Evolutionary conservation across 2,797 vertebrate species (phyloP), one percentile per base, ranked within the genome.

Genomic region (Xiphophorus birchmanni): DNA sequence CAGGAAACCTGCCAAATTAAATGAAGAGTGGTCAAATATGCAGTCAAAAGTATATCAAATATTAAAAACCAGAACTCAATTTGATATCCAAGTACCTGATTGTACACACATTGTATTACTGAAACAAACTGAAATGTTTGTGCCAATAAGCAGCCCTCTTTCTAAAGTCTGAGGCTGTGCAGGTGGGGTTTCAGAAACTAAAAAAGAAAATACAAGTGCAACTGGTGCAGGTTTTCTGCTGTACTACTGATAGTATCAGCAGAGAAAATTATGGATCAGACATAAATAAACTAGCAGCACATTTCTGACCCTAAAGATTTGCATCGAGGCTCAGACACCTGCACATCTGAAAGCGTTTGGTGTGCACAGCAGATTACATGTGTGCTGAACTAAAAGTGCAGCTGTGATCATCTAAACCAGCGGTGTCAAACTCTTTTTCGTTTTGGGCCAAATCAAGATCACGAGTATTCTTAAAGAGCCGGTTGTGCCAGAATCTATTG

Each of bases 241-340:
- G 23, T 44, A 44, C 5, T 23, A 23, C 65, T 40, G 40, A 71
- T 44, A 35, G 21, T 3, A 37, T 54, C 48, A 40, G n/a, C 1
- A 50, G 23, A 45, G 32, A 32, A 75, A 23, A 44, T 11, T 10
- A 40, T 26, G 26, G 42, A 17, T 60, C 58, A 45, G 45, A 75
- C 17, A 65, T 44, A 63, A 74, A 32, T 0, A 73, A 83, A 72
- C 35, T 73, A 48, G 5, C 73, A 52, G 73, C 73, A 21, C 21
- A 8, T 44, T 32, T 60, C 35, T 75, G 65, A 78, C 56, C 54
- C 60, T 69, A 2, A 21, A 82, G 6, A 86, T 84, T 87, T 91
- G 83, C 21, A 74, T 86, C 71, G 75, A 80, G 18, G 2, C 75
- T 44, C 42, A 17, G 77, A 80, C 85, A 88, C 72, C 82, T 87